Base-by-base conservation (phyloP, 2,113 vertebrate genomes). In the Hyperopisus bebe region DNA sequence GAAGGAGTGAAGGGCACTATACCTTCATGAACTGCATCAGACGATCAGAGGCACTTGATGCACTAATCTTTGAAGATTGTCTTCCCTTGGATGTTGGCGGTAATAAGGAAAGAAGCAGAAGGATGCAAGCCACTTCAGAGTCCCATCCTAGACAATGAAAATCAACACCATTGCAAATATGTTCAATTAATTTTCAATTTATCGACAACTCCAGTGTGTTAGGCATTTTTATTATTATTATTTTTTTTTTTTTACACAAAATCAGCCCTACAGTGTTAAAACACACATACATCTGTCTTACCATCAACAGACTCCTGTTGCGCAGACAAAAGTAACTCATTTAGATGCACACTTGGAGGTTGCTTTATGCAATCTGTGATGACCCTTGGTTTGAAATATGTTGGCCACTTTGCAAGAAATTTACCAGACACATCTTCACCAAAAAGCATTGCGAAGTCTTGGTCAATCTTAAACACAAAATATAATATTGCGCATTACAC, bases 381-480 rank as follows among this genome's bases (percentile, higher is more conserved):
- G 24, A 92, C 39, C 55, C 62, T 88, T n/a, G 88, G 85, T 84
- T 89, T 92, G 70, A 91, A 92, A 19, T 47, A 83, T 77, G 89
- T 92, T n/a, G 88, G 90, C 89, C 91, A 92, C 62, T 90, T 92
- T 3, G 74, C 80, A 70, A 91, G 15, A 19, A 53, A 53, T 53
- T 53, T 53, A 13, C 51, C 17, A 19, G 9, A 53, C 51, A 19
- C 51, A 5, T 53, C 51, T 19, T 19, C 51, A 53, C 50, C 50
- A 51, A 53, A 53, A 53, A 53, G 51, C 51, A 53, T 53, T 53
- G 51, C 5, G 0, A 53, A 53, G 17, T 53, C 51, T 53, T 53
- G 51, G 17, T 53, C 51, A 55, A 21, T 55, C 51, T 55, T 55
- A 6, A 55, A 55, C 51, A 55, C 51, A 51, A 51, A 51, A 51